A percentile compares a stretch with the other conserved stretches of the same genome.
phyloP scores from a whole-genome alignment of 2,888 invertebrate genomes.

The Rhingia rostrata region DNA sequence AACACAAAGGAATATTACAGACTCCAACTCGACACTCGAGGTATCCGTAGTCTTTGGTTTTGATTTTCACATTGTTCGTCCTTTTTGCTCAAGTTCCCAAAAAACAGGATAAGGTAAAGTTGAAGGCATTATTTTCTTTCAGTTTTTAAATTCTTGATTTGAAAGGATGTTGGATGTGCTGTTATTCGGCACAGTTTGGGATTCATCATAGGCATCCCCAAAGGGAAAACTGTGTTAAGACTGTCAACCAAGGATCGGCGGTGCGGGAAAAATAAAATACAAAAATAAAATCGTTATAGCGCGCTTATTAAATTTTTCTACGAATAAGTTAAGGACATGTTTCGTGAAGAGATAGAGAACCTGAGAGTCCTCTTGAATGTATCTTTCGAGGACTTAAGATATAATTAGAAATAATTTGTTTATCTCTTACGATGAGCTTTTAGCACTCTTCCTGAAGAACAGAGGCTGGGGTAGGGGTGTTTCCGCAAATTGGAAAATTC shows the following conservation, averaged over 20 bases:
- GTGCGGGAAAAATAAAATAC: conserved; percentile 16
- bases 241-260: conserved; percentile 40
- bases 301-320: conserved; percentile 58
- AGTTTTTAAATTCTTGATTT: conserved; percentile 41
- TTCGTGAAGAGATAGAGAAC: background rate
- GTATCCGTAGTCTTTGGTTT: conserved; percentile 10
- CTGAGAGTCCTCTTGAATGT: background rate
- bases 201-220: background rate
- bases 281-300: conserved; percentile 16
- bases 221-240: conserved; percentile 14
- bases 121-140: background rate
- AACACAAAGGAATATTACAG: conserved; percentile 45
- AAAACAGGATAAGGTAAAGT: conserved; percentile 24
- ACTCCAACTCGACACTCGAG: conserved; percentile 9
- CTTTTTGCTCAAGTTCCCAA: background rate
- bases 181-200: conserved; percentile 4
- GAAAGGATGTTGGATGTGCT: conserved; percentile 33
- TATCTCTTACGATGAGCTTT: background rate
- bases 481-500: background rate
- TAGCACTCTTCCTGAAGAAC: too few relatives aligned
- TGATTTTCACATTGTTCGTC: conserved; percentile 4
- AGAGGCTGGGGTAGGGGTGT: background rate
- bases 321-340: conserved; percentile 31
- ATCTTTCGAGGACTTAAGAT: background rate
- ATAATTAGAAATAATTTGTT: conserved; percentile 48